These are phyloP conservation scores for Aurelia coerulea DNA, from an alignment of 30 jellyfish, hydroid and myxozoan species.

Conservation along the genomic window DNA sequence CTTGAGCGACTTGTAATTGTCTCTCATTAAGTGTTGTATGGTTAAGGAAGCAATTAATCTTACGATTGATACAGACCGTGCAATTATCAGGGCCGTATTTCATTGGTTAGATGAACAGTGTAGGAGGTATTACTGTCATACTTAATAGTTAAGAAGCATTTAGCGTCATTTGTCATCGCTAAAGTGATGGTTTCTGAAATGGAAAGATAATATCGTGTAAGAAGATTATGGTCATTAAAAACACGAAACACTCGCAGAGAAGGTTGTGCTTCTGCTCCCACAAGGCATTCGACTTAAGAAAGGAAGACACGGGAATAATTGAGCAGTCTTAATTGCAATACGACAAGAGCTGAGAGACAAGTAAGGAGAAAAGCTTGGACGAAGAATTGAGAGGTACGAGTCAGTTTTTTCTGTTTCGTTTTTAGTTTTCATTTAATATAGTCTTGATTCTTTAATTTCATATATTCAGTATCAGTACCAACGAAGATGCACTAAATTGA, in stretches of 20 bases:
- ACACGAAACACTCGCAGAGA: slow-evolving; percentile 43
- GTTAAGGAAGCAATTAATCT: too few species aligned
- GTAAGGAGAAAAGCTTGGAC: too few species aligned
- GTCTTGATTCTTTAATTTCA: too few species aligned
- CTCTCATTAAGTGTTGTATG: too few species aligned
- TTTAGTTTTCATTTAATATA: too few species aligned
- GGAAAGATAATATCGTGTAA: slow-evolving; percentile 50
- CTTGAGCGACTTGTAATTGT: too few species aligned
- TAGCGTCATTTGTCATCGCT: slow-evolving; percentile 52
- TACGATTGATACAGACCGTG: too few species aligned
- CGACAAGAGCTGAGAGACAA: neutral
- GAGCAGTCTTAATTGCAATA: neutral
- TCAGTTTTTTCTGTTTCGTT: too few species aligned
- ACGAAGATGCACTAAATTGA: too few species aligned
- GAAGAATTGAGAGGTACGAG: too few species aligned
- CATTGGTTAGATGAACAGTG: slow-evolving; percentile 32
- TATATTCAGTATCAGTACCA: too few species aligned
- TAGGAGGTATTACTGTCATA: slow-evolving; percentile 43
- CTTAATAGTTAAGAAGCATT: slow-evolving; percentile 4
- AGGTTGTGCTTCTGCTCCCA: slow-evolving; percentile 21
- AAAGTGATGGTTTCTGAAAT: slow-evolving; percentile 41
- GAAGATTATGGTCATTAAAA: slow-evolving; percentile 32
- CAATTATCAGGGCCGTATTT: too few species aligned
- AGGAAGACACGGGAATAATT: neutral
- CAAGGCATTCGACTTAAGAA: neutral